Base-by-base conservation (phyloP, 2,888 invertebrate species). In the Amitus sp. region DNA sequence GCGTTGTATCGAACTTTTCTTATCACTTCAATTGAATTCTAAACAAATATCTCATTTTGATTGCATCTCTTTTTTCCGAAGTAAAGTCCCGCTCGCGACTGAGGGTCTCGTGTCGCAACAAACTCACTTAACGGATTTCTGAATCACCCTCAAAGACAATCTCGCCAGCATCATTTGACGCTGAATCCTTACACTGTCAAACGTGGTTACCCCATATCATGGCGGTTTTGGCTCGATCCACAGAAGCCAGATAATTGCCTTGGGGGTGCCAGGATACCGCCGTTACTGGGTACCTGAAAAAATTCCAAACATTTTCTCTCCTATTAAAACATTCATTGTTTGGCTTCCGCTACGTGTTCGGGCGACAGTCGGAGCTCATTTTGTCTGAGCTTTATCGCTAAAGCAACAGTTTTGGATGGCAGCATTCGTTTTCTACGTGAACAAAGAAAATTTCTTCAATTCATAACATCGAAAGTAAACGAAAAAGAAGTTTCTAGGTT, bases 181-280 rank as follows among this genome's bases (percentile, higher is more conserved):
- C 50, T 56, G 55, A 65, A 67, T 71, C 67, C 67, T 71, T 65
- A 47, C 71, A 72, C 65, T 74, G 72, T 84, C 79, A 85, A 68
- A 83, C 84, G 76, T 79, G 72, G 59, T 92, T 91, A 37, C 89
- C 89, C 93, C 95, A 96, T 62, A 95, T 86, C 64, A 93, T 85
- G 53, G 91, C 92, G 69, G 90, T 90, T 83, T 92, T 94, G 71
- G 89, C 87, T 69, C 91, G 89, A 82, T 95, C 95, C 68, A 94
- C 94, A 37, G 93, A 92, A 48, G 93, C 91, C 52, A 96, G 83
- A 58, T 89, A 88, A 43, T 89, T 89, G 39, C 91, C 92, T 78
- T 90, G 92, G 4, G 94, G 93, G 81, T 93, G 92, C 95, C 95
- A 96, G 40, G 92, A 88, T 34, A 95, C 94, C 34, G 95, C 94